Evolutionary conservation across 2,888 invertebrate genomes (phyloP).

Genomic region (Pegoplata infirma): DNA sequence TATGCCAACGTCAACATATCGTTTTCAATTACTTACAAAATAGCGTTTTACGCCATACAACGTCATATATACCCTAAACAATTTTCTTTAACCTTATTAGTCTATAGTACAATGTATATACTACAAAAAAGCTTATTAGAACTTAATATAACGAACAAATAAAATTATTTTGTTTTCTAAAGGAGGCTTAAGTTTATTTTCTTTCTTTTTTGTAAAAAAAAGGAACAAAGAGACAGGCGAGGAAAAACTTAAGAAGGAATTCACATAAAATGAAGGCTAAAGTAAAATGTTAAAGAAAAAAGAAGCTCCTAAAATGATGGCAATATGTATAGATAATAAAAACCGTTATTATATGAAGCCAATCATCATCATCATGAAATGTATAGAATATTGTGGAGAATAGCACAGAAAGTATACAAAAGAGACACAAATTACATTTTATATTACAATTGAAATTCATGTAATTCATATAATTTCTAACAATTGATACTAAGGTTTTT

Average conservation of each 20-base stretch:
- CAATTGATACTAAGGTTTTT: slow-evolving; percentile 38
- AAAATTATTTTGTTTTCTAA: slow-evolving; percentile 49
- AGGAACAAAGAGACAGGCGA: neutral
- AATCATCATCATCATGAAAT: slow-evolving; percentile 47
- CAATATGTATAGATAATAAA: slow-evolving; percentile 20
- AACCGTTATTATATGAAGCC: slow-evolving; percentile 43
- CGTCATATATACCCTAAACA: slow-evolving; percentile 50
- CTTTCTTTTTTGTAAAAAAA: neutral
- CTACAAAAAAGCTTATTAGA: slow-evolving; percentile 50
- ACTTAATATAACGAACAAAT: slow-evolving; percentile 42
- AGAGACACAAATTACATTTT: slow-evolving; percentile 49
- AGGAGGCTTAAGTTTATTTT: slow-evolving; percentile 56
- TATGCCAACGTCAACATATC: slow-evolving; percentile 39
- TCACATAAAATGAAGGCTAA: neutral
- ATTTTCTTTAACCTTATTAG: slow-evolving; percentile 58
- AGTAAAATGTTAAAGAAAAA: slow-evolving; percentile 13
- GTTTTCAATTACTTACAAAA: slow-evolving; percentile 39
- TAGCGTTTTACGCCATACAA: slow-evolving; percentile 28
- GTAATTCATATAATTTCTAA: slow-evolving; percentile 11
- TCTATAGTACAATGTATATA: slow-evolving; percentile 23
- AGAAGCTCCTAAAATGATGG: slow-evolving; percentile 46
- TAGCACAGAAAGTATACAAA: neutral
- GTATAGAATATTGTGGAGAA: slow-evolving; percentile 13
- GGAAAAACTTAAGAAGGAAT: slow-evolving; percentile 1
- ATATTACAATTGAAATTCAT: slow-evolving; percentile 53